Percentiles rank a stretch among this genome's conserved stretches.
These are phyloP conservation scores for Coranthus polyacanthus DNA, from an alignment of 2,797 vertebrate genomes.

Conservation along the genomic window DNA sequence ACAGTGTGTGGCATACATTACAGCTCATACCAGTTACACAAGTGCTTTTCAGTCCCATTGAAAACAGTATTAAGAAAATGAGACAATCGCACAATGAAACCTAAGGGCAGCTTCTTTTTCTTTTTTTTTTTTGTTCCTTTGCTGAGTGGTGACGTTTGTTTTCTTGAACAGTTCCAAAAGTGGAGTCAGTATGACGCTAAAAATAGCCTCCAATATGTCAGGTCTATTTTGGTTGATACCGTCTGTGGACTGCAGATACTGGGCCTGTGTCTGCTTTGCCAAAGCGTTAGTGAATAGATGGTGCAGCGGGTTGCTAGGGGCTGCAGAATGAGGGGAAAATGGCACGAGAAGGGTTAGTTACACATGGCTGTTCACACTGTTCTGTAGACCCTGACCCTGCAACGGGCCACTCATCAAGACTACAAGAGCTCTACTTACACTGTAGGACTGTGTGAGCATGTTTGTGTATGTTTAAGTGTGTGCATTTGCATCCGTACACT, in stretches of 20 bases:
- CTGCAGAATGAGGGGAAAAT: constrained; percentile 39
- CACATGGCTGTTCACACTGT: constrained; percentile 73
- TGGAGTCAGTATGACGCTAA: constrained; percentile 52
- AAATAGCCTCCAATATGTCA: constrained; percentile 62
- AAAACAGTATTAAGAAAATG: constrained; percentile 3
- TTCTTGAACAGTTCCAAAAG: constrained; percentile 44
- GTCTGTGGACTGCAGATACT: constrained; percentile 19
- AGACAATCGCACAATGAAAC: constrained; percentile 9
- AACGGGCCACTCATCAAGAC: constrained; percentile 16
- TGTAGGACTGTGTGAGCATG: background rate
- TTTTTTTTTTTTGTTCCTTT: constrained; percentile 13
- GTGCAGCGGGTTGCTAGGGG: constrained; percentile 71
- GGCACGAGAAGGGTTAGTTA: constrained; percentile 70
- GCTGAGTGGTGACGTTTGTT: constrained; percentile 24
- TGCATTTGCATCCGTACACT: background rate
- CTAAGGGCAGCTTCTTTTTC: background rate
- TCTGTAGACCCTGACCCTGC: constrained; percentile 36
- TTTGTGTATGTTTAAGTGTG: constrained; percentile 12
- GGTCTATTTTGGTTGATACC: constrained; percentile 47
- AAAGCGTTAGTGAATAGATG: constrained; percentile 48
- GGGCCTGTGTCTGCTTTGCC: constrained; percentile 43
- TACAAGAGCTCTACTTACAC: constrained; percentile 24
- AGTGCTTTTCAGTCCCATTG: constrained; percentile 5
- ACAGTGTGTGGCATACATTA: background rate
- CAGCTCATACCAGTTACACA: background rate